Base-by-base conservation (phyloP, 2,113 vertebrate genomes). In the Prolemur simus region DNA sequence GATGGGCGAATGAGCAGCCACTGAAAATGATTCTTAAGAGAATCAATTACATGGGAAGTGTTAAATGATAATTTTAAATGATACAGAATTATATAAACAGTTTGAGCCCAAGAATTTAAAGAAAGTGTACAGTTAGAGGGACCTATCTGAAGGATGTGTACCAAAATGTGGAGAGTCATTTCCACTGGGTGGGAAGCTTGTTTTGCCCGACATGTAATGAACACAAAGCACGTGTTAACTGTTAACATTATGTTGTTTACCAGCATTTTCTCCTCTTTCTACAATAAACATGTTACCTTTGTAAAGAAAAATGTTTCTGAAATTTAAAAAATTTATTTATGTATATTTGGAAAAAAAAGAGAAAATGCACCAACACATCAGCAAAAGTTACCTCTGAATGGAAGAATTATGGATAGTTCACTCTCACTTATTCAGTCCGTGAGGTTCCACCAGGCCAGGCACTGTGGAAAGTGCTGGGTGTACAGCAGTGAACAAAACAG, bases 51-150 rank as follows among this genome's bases (percentile, higher is more conserved):
- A 29, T 87, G 42, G 32, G 60, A 93, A 91, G 47, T 94, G 47
- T 68, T n/a, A 52, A 56, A 90, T 94, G 47, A 58, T 74, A 73
- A 73, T 39, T 34, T 69, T 52, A 93, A 93, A 49, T 74, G 76
- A 85, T 68, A 66, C 49, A 89, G 80, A 93, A 86, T 92, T 80
- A 95, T 32, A 86, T 74, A 89, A 89, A 74, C 15, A 69, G 29
- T 89, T 74, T 81, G 49, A 90, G 56, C n/a, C 66, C n/a, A 68
- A 95, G 52, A 63, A 47, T 63, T 64, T 18, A 47, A 34, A 52
- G 71, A 74, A 56, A 42, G n/a, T 52, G 8, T 69, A 45, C 32
- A 63, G 14, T 82, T 87, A 69, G 66, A 60, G 37, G 56, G 64
- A 52, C 42, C 56, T 10, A 45, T 23, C 74, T 25, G 56, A 95